Base-by-base conservation (phyloP, 37 sponge, comb jelly and placozoan genomes). In the Spongilla lacustris region DNA sequence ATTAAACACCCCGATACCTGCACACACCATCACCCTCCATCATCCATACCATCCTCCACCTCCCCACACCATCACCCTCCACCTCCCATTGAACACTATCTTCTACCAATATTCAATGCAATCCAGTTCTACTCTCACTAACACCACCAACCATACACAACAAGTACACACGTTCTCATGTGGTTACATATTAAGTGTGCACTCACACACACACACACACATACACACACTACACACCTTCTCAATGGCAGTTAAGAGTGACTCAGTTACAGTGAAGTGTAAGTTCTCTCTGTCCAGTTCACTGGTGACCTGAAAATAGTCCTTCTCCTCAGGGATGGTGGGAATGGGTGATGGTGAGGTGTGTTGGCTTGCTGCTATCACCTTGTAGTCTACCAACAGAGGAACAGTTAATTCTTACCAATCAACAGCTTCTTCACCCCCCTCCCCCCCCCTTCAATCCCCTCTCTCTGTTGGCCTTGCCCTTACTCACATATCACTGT, bases 261-360 rank as follows among this genome's bases (percentile, higher is more conserved):
- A 86, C 30, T 91, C 91, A 27, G 86, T 81, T 21, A 91, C 72
- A 58, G 83, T 33, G 69, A 91, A 86, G 83, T 91, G 91, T 5
- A 68, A 10, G 91, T 91, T 91, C 71, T 91, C 91, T 71, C 77
- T 77, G 13, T 76, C 36, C 46, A 91, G 87, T 31, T 91, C 87
- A 49, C 86, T 87, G 0, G 86, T 84, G 22, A 86, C 74, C 49
- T 86, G 86, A 48, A 91, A 91, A 46, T 84, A 85, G 79, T 91
- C 91, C 83, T 86, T 91, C 29, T 69, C 76, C 17, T 74, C 83
- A 0, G 9, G 35, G 4, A 50, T 33, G 50, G 46, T 38, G 29
- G 58, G 48, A 25, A n/a, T 66, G 12, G 0, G 30, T 72, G 29
- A 24, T 0, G 73, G 11, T 29, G 30, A 21, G 73, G 73, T 58